Conservation (phyloP, 23 tunicate genomes). For the Styela clava region DNA sequence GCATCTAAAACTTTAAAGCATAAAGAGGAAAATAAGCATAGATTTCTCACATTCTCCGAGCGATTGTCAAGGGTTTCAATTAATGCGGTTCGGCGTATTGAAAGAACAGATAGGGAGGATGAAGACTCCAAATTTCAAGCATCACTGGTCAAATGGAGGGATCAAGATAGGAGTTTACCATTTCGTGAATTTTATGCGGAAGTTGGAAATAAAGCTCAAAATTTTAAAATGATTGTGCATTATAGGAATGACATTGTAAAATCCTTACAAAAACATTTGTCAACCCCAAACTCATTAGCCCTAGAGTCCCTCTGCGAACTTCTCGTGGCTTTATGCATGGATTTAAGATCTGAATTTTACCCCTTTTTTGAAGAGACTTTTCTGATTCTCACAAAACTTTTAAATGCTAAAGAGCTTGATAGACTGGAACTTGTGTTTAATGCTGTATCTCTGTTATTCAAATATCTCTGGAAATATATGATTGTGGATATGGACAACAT, state of each 20-base stretch:
- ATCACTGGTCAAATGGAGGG: slow-evolving; percentile 69
- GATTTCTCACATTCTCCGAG: slow-evolving; percentile 79
- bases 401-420: slow-evolving; percentile 65
- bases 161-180: slow-evolving; percentile 51
- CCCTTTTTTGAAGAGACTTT: slow-evolving; percentile 60
- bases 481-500: slow-evolving; percentile 68
- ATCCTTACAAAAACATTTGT: slow-evolving; percentile 41
- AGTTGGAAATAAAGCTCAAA: slow-evolving; percentile 35
- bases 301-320: slow-evolving; percentile 69
- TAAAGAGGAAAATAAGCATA: slow-evolving; percentile 54
- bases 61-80: slow-evolving; percentile 49
- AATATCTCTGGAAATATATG: slow-evolving; percentile 66
- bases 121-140: slow-evolving; percentile 42
- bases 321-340: slow-evolving; percentile 58
- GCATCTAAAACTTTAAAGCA: slow-evolving; percentile 54
- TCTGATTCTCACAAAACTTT: slow-evolving; percentile 39
- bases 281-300: slow-evolving; percentile 54
- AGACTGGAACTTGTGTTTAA: slow-evolving; percentile 74
- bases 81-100: slow-evolving; percentile 46
- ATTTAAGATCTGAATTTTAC: slow-evolving; percentile 78
- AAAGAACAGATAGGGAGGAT: slow-evolving; percentile 15
- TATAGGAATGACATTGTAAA: slow-evolving; percentile 39
- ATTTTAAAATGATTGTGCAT: slow-evolving; percentile 65
- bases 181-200: slow-evolving; percentile 35
- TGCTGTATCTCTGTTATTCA: slow-evolving; percentile 56